Evolutionary conservation across 2,113 vertebrate species (phyloP), one percentile per base, ranked within the genome.

Genomic region (Patagioenas fasciata): DNA sequence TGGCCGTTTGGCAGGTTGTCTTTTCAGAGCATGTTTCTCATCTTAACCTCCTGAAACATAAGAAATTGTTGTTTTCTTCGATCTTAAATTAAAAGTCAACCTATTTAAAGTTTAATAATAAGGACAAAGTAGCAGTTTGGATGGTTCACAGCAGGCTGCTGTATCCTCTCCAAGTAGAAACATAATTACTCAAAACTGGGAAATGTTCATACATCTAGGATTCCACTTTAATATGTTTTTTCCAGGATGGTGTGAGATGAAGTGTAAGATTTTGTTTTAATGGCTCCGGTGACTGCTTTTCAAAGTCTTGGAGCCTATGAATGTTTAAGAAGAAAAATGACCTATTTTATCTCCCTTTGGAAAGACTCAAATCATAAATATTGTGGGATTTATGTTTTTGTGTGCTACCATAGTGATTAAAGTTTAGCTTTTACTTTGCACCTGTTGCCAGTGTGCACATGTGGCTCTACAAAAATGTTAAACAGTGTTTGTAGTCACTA

Each of bases 261-360:
- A 91, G 69, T 87, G 57, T 62, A 44, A 81, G 42, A 65, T 82
- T 75, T 83, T 51, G 51, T 88, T 80, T 77, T 89, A 85, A 80
- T 85, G 70, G 28, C 53, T 81, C 20, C 7, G 9, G 38, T 72
- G 40, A 57, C 78, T 87, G 48, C 38, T 93, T 92, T 86, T 89
- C 70, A 69, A 82, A 85, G 64, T 34, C 31, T 58, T 62, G 71
- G 47, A 75, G 56, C 20, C 70, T 53, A 7, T 54, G 53, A 67
- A n/a, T 80, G 80, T 75, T 11, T 84, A 38, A 53, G 58, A 34
- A 61, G 56, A 87, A 77, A 11, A 82, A 73, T 50, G 51, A 80
- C 14, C 60, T 86, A 32, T 84, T 92, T 95, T 84, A 84, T 84
- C 80, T 92, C 64, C 58, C 29, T 78, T 92, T 88, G 69, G 86